Evolutionary conservation across 2,797 vertebrate genomes (phyloP), one percentile per base, ranked within the genome.

Genomic region (Pempheris klunzingeri): DNA sequence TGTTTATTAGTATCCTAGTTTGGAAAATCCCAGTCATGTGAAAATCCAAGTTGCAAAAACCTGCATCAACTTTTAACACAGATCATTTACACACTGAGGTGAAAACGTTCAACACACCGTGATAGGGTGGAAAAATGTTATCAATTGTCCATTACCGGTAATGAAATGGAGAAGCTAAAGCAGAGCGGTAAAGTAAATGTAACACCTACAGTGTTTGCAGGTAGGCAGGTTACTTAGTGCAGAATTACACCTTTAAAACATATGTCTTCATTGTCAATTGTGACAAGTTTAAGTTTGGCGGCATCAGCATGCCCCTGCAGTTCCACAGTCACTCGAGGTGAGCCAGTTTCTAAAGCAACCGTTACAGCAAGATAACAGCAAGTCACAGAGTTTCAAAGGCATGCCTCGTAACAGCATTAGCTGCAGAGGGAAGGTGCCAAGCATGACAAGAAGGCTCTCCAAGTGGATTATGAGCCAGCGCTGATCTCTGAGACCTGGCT

Each of bases 291-390:
- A 73, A 75, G 67, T 85, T 71, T 70, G 73, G 74, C 69, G 50
- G 79, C 84, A 87, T 88, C 86, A 75, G 84, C 77, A 68, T 73
- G 70, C 78, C 65, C 24, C 81, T 61, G 68, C 71, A 62, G 87
- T 71, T 71, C 32, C 54, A n/a, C 80, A 87, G 87, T 86, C 80
- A 86, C 83, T 77, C 69, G 64, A 91, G 88, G 88, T 88, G 82
- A 91, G 83, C 75, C 53, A 5, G 78, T 83, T 87, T 87, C 85
- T 88, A 84, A 87, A 89, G 86, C 78, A 86, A 87, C 86, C 78
- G 9, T 83, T 82, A 70, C 79, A 73, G 85, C 61, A 1, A 63
- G 89, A 92, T 90, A 89, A 89, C 76, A 64, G 83, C 74, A 26
- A 82, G 82, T 83, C 74, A 28, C 66, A 67, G 74, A 75, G 58